phyloP scores from a whole-genome alignment of 1,140 invertebrate genomes.

The Megalopta genalis region DNA sequence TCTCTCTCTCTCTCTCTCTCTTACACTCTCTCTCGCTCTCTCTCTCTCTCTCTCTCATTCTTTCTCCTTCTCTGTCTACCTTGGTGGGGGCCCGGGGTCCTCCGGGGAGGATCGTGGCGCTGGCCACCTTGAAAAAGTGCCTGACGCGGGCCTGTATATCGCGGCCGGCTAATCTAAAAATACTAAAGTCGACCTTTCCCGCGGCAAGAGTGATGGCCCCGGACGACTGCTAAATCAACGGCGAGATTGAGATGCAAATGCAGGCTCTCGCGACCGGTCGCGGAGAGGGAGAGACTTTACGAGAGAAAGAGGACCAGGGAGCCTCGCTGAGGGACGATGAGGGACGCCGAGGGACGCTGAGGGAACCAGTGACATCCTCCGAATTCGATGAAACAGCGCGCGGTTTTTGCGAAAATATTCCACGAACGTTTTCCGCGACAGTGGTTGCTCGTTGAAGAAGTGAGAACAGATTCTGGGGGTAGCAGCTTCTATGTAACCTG shows the following conservation, averaged over 20 bases:
- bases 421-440: too few species aligned
- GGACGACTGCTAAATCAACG: conserved; percentile 73
- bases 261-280: conserved; percentile 35
- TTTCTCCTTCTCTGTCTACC: neutral
- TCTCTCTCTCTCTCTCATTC: too few species aligned
- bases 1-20: too few species aligned
- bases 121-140: conserved; percentile 55
- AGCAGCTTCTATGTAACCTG: too few species aligned
- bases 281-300: conserved; percentile 25
- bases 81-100: neutral
- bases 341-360: too few species aligned
- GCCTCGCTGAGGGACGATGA: too few species aligned
- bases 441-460: too few species aligned
- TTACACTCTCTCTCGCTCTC: neutral
- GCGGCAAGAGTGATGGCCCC: conserved; percentile 62
- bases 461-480: too few species aligned
- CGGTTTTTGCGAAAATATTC: too few species aligned
- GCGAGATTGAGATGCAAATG: conserved; percentile 77
- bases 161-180: conserved; percentile 69
- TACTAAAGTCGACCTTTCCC: conserved; percentile 67
- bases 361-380: too few species aligned
- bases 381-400: too few species aligned
- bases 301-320: conserved; percentile 20
- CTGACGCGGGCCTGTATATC: conserved; percentile 59
- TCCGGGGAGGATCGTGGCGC: conserved; percentile 5